Evolutionary conservation across 2,113 vertebrate species (phyloP).

Genomic region (Prunella fulvescens): DNA sequence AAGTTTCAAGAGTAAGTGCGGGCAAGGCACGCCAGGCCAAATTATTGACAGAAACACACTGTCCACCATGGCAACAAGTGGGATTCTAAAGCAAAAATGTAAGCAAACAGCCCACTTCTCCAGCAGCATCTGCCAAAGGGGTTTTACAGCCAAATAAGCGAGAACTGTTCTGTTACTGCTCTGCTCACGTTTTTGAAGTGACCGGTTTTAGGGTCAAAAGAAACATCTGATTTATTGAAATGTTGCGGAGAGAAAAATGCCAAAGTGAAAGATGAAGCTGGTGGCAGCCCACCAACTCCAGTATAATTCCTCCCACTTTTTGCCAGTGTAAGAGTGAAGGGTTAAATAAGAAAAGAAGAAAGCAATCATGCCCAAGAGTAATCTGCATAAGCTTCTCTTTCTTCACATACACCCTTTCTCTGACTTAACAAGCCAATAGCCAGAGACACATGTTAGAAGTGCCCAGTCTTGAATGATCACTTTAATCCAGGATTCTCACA

Average conservation of each 20-base stretch:
- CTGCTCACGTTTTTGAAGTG: constrained; percentile 27
- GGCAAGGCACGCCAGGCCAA: constrained; percentile 69
- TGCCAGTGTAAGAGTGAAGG: background rate
- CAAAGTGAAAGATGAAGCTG: background rate
- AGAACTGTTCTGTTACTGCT: constrained; percentile 48
- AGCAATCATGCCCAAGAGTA: background rate
- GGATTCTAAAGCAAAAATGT: constrained; percentile 71
- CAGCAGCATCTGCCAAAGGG: constrained; percentile 67
- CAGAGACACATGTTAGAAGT: background rate
- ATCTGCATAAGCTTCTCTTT: background rate
- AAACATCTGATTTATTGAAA: constrained; percentile 40
- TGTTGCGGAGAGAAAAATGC: background rate
- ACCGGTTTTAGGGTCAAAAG: constrained; percentile 14
- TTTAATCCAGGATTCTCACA: constrained; percentile 10
- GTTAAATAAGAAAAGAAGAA: background rate
- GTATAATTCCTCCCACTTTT: background rate
- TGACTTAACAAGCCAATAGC: background rate
- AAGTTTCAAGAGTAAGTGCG: constrained; percentile 70
- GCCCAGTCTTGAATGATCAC: background rate
- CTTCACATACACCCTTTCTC: background rate
- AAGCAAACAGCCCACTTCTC: constrained; percentile 74
- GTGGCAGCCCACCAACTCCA: background rate
- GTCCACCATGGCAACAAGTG: constrained; percentile 80
- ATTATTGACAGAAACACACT: constrained; percentile 79
- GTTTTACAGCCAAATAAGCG: constrained; percentile 59